Conservation (phyloP, 2,797 vertebrate species). For the Tauraco hartlaubi region DNA sequence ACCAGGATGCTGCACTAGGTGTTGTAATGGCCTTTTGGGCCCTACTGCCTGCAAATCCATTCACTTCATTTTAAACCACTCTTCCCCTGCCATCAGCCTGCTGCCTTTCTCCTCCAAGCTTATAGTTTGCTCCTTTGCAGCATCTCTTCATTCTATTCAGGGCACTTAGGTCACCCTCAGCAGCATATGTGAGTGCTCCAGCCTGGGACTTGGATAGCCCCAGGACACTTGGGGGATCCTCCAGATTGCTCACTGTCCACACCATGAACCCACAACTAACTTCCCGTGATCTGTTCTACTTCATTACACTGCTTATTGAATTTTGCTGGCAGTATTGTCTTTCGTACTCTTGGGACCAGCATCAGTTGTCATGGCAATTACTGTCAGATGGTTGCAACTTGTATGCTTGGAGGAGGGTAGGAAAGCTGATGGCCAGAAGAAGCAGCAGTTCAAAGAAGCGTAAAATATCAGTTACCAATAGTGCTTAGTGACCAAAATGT, state of each 20-base stretch:
- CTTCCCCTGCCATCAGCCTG: not conserved
- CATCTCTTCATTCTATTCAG: not conserved
- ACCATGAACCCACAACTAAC: not conserved
- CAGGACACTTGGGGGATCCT: not conserved
- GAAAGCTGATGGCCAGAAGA: not conserved
- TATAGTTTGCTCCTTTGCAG: not conserved
- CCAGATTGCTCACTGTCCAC: not conserved
- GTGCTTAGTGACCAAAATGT: not conserved
- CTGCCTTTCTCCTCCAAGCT: not conserved
- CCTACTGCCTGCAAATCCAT: not conserved
- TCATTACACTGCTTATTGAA: not conserved
- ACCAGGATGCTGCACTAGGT: not conserved
- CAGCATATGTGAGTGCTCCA: not conserved
- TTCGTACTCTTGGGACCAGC: not conserved
- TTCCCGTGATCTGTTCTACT: not conserved
- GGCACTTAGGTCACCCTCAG: not conserved
- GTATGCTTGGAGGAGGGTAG: not conserved
- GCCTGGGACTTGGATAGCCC: not conserved
- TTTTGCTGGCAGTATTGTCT: not conserved
- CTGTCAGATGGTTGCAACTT: not conserved
- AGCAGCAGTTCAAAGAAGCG: not conserved
- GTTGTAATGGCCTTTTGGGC: not conserved
- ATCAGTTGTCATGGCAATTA: conserved; percentile 28
- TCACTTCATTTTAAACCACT: not conserved
- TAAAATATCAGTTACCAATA: not conserved